Base-by-base conservation (phyloP, 2,888 invertebrate species). In the Hydropsyche betteni region DNA sequence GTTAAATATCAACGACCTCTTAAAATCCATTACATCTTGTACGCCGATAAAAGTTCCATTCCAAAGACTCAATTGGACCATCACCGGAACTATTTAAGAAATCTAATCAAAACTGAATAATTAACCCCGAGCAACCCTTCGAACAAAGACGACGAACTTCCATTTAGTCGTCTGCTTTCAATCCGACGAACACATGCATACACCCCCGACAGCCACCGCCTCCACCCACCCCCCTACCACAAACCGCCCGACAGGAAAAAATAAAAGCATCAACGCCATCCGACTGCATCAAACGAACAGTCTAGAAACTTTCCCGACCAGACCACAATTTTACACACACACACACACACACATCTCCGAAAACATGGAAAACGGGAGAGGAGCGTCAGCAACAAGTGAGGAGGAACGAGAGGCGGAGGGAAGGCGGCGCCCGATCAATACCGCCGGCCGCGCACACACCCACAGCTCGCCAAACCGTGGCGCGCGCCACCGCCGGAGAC, bases 371-470 rank as follows among this genome's bases (percentile, higher is more conserved):
- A 34, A 61, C 34, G 61, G 73, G 12, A 61, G 12, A 34, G 2
- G 44, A 36, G 52, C 10, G 68, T 33, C n/a, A 2, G 51, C 12
- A 64, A 73, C 44, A 14, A 64, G 58, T 10, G 34, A 70, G 69
- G 6, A 44, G 33, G 52, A 8, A 55, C 44, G 53, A 34, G 61
- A 12, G 70, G 52, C 72, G 68, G 68, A 55, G 71, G 68, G 68
- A 70, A 70, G 70, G 74, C 70, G 75, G 53, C 33, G 14, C 36
- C 44, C 73, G 76, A 76, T 75, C 76, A 77, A 75, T 76, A 75
- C 74, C 44, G 16, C 14, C 34, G 5, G 73, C 70, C 58, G 68
- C 50, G 55, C 72, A 36, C 69, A 68, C 68, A 52, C 44, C 44
- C 44, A 24, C 24, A 51, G 12, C 72, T 14, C 8, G 51, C 55